Evolutionary conservation across 1,140 invertebrate species (phyloP), one percentile per base, ranked within the genome.

Genomic region (Asbolus verrucosus): DNA sequence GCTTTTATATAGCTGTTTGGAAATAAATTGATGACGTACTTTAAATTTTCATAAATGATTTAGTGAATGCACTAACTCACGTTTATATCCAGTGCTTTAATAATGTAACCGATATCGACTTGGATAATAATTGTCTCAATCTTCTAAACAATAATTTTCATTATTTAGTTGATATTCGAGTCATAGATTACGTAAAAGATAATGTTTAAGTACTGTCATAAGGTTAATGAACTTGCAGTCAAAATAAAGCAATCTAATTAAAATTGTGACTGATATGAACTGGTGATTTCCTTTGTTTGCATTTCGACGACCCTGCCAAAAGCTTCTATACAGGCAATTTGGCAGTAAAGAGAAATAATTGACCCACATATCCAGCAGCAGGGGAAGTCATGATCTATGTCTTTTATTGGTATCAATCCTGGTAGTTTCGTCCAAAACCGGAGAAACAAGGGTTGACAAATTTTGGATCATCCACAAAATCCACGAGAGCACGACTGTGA

Each of bases 391-490:
- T 54, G 46, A 54, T 24, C 19, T 27, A 54, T 54, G 19, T 54
- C 39, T 54, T 54, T 54, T 54, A 54, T 27, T 27, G 46, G 46
- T 27, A 54, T 30, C 19, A 54, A 54, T 21, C 13, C 19, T 27
- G 46, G 14, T 54, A 54, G 46, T 54, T 54, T 54, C 27, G n/a
- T 27, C 46, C 46, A 54, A 54, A 54, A 54, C 15, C 2, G n/a
- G 46, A 31, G 19, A 54, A 54, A 54, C 46, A 54, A 54, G 21
- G 46, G 46, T 54, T 21, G 46, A 54, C 46, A 54, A 54, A 54
- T 54, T 54, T 54, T 13, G n/a, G 21, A 24, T 54, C 11, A 31
- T 54, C 46, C 46, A 27, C 46, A 54, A 21, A 54, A 54, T 9
- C 46, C 21, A 14, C 46, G 27, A 54, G n/a, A n/a, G n/a, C n/a